Evolutionary conservation across 1,140 invertebrate species (phyloP).

Genomic region (Littorina saxatilis): DNA sequence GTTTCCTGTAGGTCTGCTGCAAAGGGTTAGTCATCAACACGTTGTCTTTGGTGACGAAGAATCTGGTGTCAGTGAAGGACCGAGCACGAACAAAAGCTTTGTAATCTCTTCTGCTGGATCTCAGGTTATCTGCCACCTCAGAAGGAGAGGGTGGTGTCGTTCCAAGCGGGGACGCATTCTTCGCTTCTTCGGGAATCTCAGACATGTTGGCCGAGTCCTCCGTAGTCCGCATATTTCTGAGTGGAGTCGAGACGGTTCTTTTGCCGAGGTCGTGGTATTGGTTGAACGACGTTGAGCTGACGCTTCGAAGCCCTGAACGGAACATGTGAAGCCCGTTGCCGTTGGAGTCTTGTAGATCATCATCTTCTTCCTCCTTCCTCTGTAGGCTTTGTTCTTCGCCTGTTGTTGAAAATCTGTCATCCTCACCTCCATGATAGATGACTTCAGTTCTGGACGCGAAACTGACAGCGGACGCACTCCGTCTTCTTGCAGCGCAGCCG

Average conservation of each 20-base stretch:
- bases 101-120: conserved; percentile 10
- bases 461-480: background rate
- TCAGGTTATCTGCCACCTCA: background rate
- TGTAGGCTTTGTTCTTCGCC: background rate
- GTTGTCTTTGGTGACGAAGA: conserved; percentile 24
- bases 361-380: background rate
- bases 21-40: conserved; percentile 10
- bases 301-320: conserved; percentile 2
- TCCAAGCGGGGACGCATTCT: too few relatives aligned
- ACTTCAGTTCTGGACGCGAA: background rate
- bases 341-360: background rate
- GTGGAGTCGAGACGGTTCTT: background rate
- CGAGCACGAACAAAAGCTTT: background rate
- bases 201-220: background rate
- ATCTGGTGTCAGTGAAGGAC: background rate
- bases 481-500: background rate
- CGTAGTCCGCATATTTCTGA: background rate
- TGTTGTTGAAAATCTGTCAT: background rate
- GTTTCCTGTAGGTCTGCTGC: conserved; percentile 4
- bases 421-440: background rate
- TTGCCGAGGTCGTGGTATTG: background rate
- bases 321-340: background rate
- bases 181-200: background rate
- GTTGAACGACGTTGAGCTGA: background rate
- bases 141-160: background rate